phyloP scores from a whole-genome alignment of 1,140 invertebrate genomes.

The Drosophila murphyi region DNA sequence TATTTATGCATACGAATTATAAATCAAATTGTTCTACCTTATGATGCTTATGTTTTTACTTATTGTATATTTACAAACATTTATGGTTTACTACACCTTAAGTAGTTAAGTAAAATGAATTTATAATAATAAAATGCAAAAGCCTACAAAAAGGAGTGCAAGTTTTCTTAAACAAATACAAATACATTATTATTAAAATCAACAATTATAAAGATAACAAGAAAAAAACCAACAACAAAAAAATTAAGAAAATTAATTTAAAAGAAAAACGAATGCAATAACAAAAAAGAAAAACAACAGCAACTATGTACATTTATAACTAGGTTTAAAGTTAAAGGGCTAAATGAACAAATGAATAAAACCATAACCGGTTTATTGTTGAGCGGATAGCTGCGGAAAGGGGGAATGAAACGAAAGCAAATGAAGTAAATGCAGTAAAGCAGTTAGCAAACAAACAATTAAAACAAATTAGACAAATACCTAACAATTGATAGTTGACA shows the following conservation, averaged over 20 bases:
- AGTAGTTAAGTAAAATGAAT: slow-evolving; percentile 78
- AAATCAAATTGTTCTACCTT: slow-evolving; percentile 76
- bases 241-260: slow-evolving; percentile 47
- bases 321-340: slow-evolving; percentile 65
- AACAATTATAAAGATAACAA: slow-evolving; percentile 48
- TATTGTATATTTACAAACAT: slow-evolving; percentile 60
- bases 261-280: slow-evolving; percentile 9
- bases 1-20: slow-evolving; percentile 65
- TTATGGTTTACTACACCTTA: slow-evolving; percentile 71
- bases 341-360: slow-evolving; percentile 1
- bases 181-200: slow-evolving; percentile 63
- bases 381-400: slow-evolving; percentile 19
- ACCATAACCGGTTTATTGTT: slow-evolving; percentile 39
- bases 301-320: slow-evolving; percentile 73
- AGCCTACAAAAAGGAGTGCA: slow-evolving; percentile 53
- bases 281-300: slow-evolving; percentile 16
- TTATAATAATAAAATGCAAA: slow-evolving; percentile 60
- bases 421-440: slow-evolving; percentile 7
- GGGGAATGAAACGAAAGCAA: not conserved
- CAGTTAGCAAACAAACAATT: slow-evolving; percentile 26
- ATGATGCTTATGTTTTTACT: slow-evolving; percentile 62
- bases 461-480: slow-evolving; percentile 40
- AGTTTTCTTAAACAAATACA: slow-evolving; percentile 64
- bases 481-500: slow-evolving; percentile 57
- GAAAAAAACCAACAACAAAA: slow-evolving; percentile 12